Conservation (phyloP, 2,113 vertebrate genomes). For the Rattus rattus region DNA sequence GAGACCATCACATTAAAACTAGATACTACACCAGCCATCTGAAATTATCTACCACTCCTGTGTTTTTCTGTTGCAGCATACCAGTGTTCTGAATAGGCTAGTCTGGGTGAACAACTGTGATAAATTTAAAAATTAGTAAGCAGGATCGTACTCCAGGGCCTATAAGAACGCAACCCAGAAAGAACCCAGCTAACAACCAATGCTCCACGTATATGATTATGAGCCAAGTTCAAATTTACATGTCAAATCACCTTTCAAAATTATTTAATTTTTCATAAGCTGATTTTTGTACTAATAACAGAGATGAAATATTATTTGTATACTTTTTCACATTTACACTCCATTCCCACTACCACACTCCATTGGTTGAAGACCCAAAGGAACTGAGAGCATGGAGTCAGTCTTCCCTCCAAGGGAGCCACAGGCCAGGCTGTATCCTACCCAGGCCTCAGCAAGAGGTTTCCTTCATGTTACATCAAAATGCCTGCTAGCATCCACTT, state of each 20-base stretch:
- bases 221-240: neutral
- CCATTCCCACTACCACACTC: neutral
- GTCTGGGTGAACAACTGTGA: neutral
- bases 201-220: neutral
- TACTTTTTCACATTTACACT: neutral
- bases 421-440: too few species aligned
- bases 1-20: neutral
- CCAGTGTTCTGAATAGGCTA: neutral
- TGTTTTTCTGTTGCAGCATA: too few species aligned
- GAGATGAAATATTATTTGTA: neutral
- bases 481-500: accelerated
- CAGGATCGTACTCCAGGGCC: neutral
- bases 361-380: accelerated
- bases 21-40: neutral
- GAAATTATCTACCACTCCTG: neutral
- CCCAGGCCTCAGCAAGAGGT: neutral
- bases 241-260: neutral
- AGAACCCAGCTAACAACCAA: neutral
- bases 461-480: neutral
- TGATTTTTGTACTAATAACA: neutral
- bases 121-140: neutral
- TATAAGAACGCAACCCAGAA: accelerated
- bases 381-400: neutral
- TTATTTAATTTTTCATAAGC: neutral
- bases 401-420: too few species aligned